Evolutionary conservation across 2,888 invertebrate genomes (phyloP), one percentile per base, ranked within the genome.

Genomic region (Drosophila monieri): DNA sequence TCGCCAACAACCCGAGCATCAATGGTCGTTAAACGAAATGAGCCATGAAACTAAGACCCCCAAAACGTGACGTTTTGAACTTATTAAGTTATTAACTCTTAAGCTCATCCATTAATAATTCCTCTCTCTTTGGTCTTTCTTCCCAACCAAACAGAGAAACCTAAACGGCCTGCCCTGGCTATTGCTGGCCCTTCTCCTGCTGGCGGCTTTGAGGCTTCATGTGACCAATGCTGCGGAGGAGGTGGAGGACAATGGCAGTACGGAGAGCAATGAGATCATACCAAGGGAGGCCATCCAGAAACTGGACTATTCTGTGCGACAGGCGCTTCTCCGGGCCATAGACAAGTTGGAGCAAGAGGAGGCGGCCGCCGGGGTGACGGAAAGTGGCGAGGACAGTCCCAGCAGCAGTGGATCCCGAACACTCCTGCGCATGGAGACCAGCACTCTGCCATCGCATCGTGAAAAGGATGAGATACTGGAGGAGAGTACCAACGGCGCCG

Each of bases 281-380:
- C 93, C 95, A 1, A 93, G 94, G 1, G 94, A 94, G 71, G 87
- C 90, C 61, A 89, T 90, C 35, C 87, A 87, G 62, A 90, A 90
- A 64, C 90, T 96, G 58, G 96, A 96, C 89, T 94, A 95, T 46
- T 95, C 94, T 72, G 93, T 97, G 32, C 93, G 96, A 14, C 94
- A 94, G 90, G 96, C 96, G 0, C 91, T 96, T 43, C 92, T 96
- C 5, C 94, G 94, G 91, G 96, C 96, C 10, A 92, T 97, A 4
- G 94, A 94, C 53, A 95, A 96, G 83, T 92, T 96, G 51, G 96
- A 96, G 91, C 93, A 94, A 73, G 94, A 94, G 72, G 93, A 92
- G 51, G 79, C 76, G 0, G 76, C 93, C 0, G 61, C 60, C 0
- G 77, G 67, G 0, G 54, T 68, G 3, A 61, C 61, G 1, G 77